Base-by-base conservation (phyloP, 1,140 invertebrate species). In the Myzus persicae region DNA sequence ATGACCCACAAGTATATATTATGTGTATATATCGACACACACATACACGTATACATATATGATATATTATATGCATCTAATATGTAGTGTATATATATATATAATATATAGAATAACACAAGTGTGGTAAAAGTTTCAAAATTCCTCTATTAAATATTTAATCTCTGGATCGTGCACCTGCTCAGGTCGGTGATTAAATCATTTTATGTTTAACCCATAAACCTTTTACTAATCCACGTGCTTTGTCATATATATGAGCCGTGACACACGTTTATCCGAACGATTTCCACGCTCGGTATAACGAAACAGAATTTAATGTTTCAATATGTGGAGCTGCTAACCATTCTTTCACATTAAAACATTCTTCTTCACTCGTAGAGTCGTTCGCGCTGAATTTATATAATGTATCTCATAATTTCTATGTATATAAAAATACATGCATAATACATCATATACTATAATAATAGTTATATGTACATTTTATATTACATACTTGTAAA, bases 181-280 rank as follows among this genome's bases (percentile, higher is more conserved):
- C 76, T 82, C 90, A 11, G 90, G 42, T 38, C 67, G 90, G 90
- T 38, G 59, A 92, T 92, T 81, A 81, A 82, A 92, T 76, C 67
- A 36, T 92, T 92, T 92, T 92, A 92, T 92, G 89, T 92, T 92
- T 92, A 92, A 54, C 90, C 90, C 90, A 92, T 92, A 92, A 92
- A 92, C 67, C 90, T 91, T 48, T 92, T 31, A 92, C 59, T 92
- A 92, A 92, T 92, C 90, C 59, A 46, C 76, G 26, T 4, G 67
- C 90, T 76, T 91, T 91, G 90, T 92, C 59, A 48, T 82, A 46
- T 90, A 59, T 51, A 90, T 26, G 54, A 91, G 59, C 67, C 90
- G 90, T 82, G 90, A 82, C 90, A 92, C 90, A 82, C 90, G 90
- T 92, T 92, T 46, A 31, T 81, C 90, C 67, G 22, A 82, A 81